Evolutionary conservation across 35 echinoderm and acorn worm genomes (phyloP), one percentile per base, ranked within the genome.

Genomic region (Eucidaris tribuloides): DNA sequence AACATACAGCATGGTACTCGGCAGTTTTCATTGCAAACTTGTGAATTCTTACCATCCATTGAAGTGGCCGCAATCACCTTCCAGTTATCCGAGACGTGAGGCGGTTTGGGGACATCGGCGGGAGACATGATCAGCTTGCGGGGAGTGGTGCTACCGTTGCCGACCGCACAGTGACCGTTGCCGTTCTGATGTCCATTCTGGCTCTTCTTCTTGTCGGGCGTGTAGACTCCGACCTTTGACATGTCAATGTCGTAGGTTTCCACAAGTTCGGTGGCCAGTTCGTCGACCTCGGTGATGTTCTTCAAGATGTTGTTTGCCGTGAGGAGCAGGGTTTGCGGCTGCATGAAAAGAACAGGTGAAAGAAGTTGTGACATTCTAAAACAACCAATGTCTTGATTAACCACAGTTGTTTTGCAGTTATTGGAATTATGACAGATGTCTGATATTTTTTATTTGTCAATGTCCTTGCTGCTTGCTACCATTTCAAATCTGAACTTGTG

Each of bases 241-340:
- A 52, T 36, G 84, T 87, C 76, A 1, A 92, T 79, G 36, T 82
- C 61, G 32, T 92, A 92, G 41, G 88, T 83, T 32, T 92, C 81
- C 28, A 97, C 89, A 11, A 97, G 52, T 24, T 92, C 84, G 1
- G 81, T 46, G 50, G 88, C 86, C 5, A 92, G 32, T 62, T 92
- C 83, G 2, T 89, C 94, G 1, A 92, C 77, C 43, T 97, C 94
- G 22, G 84, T 82, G 5, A 97, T 56, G 77, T 80, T 85, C 78
- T 92, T 92, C 49, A 97, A 46, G 32, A 64, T 71, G 65, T 97
- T 97, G 82, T 89, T 88, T 15, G 57, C 81, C 7, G 94, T 87
- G 27, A 97, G 70, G 6, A 97, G 81, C 45, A 97, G 80, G 4
- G 94, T 92, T 65, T 97, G 94, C 3, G 90, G 90, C 94, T 97